A percentile compares a stretch with the other conserved stretches of the same genome.
These are phyloP conservation scores for Lepeophtheirus nordmannii DNA, from an alignment of 2,888 invertebrate genomes.

Conservation along the genomic window DNA sequence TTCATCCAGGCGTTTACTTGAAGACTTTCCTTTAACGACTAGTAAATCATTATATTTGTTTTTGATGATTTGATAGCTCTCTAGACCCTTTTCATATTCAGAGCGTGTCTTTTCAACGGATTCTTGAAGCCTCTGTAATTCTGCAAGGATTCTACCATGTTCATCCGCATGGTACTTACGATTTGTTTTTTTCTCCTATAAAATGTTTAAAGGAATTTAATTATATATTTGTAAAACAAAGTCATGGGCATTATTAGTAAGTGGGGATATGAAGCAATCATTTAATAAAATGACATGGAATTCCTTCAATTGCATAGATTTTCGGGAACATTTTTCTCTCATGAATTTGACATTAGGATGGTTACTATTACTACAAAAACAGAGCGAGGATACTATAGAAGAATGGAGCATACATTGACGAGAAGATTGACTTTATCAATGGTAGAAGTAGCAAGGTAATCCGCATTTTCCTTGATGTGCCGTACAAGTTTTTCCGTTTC, in stretches of 20 bases:
- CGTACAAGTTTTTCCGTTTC: slow-evolving; percentile 73
- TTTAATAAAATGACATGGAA: slow-evolving; percentile 28
- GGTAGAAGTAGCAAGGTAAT: slow-evolving; percentile 63
- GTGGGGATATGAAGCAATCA: neutral
- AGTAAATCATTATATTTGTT: slow-evolving; percentile 74
- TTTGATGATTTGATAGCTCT: slow-evolving; percentile 69
- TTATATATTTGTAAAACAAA: neutral
- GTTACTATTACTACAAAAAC: no score
- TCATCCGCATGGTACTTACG: slow-evolving; percentile 11
- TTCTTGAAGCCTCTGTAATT: slow-evolving; percentile 50
- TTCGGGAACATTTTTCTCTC: no score
- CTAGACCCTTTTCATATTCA: slow-evolving; percentile 80
- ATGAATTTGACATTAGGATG: no score
- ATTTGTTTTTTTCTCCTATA: slow-evolving; percentile 19
- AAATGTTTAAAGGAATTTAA: slow-evolving; percentile 26
- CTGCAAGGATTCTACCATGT: neutral
- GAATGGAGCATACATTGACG: slow-evolving; percentile 31
- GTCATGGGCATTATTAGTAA: slow-evolving; percentile 4
- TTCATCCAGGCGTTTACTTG: slow-evolving; percentile 74
- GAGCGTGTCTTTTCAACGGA: slow-evolving; percentile 69
- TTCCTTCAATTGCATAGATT: no score
- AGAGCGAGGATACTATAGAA: slow-evolving; percentile 16
- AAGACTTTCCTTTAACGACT: slow-evolving; percentile 63
- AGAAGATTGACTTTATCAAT: slow-evolving; percentile 62
- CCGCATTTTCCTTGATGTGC: slow-evolving; percentile 65